Conservation (phyloP, 23 tunicate species). For the Ascidia mentula region DNA sequence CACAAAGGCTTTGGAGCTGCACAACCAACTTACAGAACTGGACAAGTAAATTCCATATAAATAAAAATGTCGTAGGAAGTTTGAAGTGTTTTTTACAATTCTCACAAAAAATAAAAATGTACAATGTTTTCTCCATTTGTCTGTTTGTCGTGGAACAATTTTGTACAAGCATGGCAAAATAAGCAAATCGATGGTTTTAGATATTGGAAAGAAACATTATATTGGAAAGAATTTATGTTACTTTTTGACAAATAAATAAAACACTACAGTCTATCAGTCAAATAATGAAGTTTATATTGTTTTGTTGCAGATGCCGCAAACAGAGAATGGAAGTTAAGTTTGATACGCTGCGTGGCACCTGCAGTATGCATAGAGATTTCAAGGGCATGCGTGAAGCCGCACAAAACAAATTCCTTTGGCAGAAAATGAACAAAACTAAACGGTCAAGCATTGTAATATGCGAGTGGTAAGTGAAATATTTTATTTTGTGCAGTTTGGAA, state of each 20-base stretch:
- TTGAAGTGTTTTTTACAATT: too few relatives aligned
- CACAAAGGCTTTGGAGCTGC: conserved; percentile 69
- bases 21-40: conserved; percentile 58
- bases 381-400: conserved; percentile 68
- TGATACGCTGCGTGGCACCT: conserved; percentile 37
- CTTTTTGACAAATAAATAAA: background rate
- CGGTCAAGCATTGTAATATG: conserved; percentile 28
- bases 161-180: too few relatives aligned
- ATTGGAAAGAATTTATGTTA: too few relatives aligned
- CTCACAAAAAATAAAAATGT: too few relatives aligned
- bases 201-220: too few relatives aligned
- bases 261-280: background rate
- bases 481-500: too few relatives aligned
- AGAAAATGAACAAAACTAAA: conserved; percentile 29
- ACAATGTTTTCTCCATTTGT: too few relatives aligned
- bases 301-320: conserved; percentile 40
- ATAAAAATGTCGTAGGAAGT: too few relatives aligned
- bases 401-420: conserved; percentile 10
- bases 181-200: too few relatives aligned
- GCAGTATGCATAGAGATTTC: conserved; percentile 64
- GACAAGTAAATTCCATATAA: conserved; percentile 55
- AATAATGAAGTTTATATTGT: background rate
- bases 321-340: conserved; percentile 79
- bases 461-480: conserved; percentile 37
- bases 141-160: too few relatives aligned